These are phyloP conservation scores for Melieria picta DNA, from an alignment of 2,888 invertebrate genomes.

Conservation along the genomic window DNA sequence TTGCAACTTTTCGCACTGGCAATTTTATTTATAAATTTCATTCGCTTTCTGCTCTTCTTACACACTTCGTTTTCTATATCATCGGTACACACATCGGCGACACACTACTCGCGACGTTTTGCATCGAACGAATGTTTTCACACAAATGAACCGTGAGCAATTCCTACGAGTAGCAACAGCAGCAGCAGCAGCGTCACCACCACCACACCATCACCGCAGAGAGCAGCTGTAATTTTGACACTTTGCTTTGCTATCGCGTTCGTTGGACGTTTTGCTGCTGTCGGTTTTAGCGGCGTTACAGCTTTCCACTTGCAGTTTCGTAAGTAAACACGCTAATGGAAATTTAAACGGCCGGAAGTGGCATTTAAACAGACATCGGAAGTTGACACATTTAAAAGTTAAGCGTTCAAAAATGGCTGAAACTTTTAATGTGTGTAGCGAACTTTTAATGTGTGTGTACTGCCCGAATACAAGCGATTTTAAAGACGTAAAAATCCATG, in stretches of 20 bases:
- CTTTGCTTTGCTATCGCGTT: background rate
- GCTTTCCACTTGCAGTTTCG: too few species aligned
- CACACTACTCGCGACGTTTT: background rate
- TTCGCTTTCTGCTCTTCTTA: background rate
- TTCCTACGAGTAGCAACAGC: background rate
- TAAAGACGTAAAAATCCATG: too few species aligned
- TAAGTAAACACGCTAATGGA: too few species aligned
- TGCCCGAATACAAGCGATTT: too few species aligned
- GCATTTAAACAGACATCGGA: too few species aligned
- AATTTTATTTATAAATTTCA: constrained; percentile 3
- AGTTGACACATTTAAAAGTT: too few species aligned
- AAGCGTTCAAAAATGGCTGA: too few species aligned
- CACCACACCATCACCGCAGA: background rate
- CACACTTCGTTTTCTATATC: background rate
- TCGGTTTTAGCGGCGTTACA: background rate
- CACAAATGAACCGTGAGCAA: background rate
- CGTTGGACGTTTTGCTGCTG: background rate
- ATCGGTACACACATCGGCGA: background rate
- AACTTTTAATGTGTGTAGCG: too few species aligned
- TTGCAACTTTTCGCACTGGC: background rate
- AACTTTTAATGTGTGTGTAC: too few species aligned
- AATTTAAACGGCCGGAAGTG: too few species aligned
- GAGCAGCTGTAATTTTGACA: background rate
- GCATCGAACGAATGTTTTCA: background rate
- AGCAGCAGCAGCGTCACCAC: too few species aligned